Base-by-base conservation (phyloP, 2,888 invertebrate species). In the Drosophila mercatorum region DNA sequence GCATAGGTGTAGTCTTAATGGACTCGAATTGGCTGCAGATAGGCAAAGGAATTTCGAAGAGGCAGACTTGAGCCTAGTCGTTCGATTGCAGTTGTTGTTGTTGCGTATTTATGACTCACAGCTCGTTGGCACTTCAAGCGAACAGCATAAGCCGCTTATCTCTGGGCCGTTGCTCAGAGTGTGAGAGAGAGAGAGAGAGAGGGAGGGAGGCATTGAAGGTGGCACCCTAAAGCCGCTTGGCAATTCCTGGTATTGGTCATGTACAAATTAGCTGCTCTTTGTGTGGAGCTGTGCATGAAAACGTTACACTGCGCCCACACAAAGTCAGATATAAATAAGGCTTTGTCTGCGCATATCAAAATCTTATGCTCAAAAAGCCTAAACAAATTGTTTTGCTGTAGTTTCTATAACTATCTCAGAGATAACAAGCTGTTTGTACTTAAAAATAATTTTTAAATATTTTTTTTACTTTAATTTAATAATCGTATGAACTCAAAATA, bases 101-200 rank as follows among this genome's bases (percentile, higher is more conserved):
- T 52, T 22, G 52, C 46, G 41, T 52, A 63, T 71, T 70, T 53
- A 62, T 55, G 55, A 65, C 72, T 49, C 68, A 59, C 58, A 75
- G 72, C 64, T 65, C 65, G 65, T 63, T 65, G 62, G 62, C 68
- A 68, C 68, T 75, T 75, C 53, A 72, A 76, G 61, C 60, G 66
- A 41, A 80, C 47, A 52, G 51, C 66, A 53, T 78, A 78, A 78
- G 76, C 80, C 55, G 80, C 77, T 80, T 78, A 78, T 60, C 51
- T 47, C 14, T 31, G 46, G 34, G 6, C 51, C 31, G 12, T 43
- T 43, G 41, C 6, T 2, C 7, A 41, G 36, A 8, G 8, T 1
- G 17, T 0, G 17, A 17, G 17, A 17, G 17, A 17, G 17, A 17
- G 17, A 17, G 17, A 17, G 17, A 17, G 3, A 11, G 44, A 5